These are phyloP conservation scores for Lasiommata megera DNA, from an alignment of 2,888 invertebrate species.

Conservation along the genomic window DNA sequence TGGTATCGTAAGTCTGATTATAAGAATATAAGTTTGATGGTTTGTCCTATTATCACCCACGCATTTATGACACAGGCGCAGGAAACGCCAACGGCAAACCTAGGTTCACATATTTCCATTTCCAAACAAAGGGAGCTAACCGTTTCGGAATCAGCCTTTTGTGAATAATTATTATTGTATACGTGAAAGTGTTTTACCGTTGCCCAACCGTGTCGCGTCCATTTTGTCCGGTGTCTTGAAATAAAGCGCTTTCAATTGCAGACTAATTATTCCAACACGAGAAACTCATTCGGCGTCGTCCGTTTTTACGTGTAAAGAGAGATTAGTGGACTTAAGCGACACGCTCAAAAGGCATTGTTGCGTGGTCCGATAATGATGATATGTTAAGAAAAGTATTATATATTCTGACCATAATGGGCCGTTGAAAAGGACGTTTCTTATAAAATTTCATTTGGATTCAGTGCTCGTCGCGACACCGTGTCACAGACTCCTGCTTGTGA, in stretches of 20 bases:
- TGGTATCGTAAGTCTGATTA: no score
- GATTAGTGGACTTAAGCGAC: constrained; percentile 77
- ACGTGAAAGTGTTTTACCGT: constrained; percentile 78
- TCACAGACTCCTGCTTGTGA: constrained; percentile 69
- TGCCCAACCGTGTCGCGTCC: constrained; percentile 74
- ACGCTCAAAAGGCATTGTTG: constrained; percentile 71
- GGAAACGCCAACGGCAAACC: no score
- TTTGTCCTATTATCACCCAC: no score
- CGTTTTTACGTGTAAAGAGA: constrained; percentile 76
- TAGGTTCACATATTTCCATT: constrained; percentile 51
- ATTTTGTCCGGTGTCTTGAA: constrained; percentile 72
- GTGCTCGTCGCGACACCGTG: constrained; percentile 64
- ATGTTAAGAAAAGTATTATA: constrained; percentile 74
- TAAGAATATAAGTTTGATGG: no score
- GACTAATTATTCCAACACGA: constrained; percentile 80
- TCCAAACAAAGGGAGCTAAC: constrained; percentile 35
- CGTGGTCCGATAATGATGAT: constrained; percentile 73
- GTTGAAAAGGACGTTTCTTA: constrained; percentile 73
- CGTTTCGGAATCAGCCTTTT: constrained; percentile 62
- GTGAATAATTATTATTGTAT: constrained; percentile 64
- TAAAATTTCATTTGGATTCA: constrained; percentile 79
- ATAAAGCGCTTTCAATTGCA: constrained; percentile 81
- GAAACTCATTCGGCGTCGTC: constrained; percentile 74
- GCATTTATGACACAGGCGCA: no score
- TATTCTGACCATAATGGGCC: constrained; percentile 64